Percentiles rank a stretch among this genome's conserved stretches.
Evolutionary conservation across 1,140 invertebrate genomes (phyloP).

Genomic region (Trachelipus rathkii): DNA sequence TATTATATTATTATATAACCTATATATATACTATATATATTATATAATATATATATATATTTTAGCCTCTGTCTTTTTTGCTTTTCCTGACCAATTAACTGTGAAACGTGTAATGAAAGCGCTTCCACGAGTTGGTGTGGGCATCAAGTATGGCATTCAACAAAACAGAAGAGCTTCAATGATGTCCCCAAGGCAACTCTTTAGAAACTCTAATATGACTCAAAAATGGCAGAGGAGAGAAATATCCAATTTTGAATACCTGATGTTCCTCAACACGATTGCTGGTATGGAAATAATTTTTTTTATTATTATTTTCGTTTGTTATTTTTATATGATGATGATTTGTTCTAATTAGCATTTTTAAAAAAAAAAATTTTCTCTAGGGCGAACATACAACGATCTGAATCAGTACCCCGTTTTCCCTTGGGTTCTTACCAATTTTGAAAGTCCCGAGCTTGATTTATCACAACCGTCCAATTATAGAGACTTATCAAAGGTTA

Average conservation of each 20-base stretch:
- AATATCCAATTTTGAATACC: conserved; percentile 98
- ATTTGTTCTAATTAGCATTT: not conserved
- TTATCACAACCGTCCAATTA: conserved; percentile 95
- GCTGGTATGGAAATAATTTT: conserved; percentile 66
- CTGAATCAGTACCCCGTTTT: conserved; percentile 99
- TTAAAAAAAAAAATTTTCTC: too few species aligned
- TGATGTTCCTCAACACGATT: conserved; percentile 99
- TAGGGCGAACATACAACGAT: conserved; percentile 97
- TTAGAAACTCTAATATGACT: conserved; percentile 98
- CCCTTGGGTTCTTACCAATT: conserved; percentile 98
- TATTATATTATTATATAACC: too few species aligned
- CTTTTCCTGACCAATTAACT: conserved; percentile 90
- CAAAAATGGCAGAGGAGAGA: conserved; percentile 98
- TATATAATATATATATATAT: conserved; percentile 45
- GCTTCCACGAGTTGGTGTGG: conserved; percentile 94
- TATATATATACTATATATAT: conserved; percentile 26
- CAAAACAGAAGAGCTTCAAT: conserved; percentile 95
- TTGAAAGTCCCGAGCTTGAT: conserved; percentile 93
- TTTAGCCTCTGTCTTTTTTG: conserved; percentile 96
- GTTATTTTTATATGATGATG: not conserved
- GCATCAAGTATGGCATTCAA: conserved; percentile 97
- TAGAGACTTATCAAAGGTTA: conserved; percentile 92
- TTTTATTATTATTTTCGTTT: not conserved
- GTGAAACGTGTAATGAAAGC: conserved; percentile 99
- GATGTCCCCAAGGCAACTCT: conserved; percentile 96